A percentile compares a stretch with the other conserved stretches of the same genome.
Evolutionary conservation across 2,888 invertebrate genomes (phyloP).

Genomic region (Lasioglossum villosulum): DNA sequence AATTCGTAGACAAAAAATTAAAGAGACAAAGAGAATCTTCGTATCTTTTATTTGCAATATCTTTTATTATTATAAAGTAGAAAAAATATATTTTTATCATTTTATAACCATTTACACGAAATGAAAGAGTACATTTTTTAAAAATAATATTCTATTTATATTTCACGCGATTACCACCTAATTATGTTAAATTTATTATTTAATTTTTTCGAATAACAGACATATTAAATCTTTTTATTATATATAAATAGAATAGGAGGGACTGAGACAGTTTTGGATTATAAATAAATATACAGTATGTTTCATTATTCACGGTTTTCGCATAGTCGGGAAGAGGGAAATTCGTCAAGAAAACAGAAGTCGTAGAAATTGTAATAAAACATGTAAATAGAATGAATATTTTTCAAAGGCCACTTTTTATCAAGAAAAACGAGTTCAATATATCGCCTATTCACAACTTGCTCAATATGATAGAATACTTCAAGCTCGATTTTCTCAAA

Average conservation of each 20-base stretch:
- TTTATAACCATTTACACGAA: not conserved
- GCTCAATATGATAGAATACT: not conserved
- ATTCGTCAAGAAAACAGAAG: not conserved
- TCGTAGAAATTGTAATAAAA: not conserved
- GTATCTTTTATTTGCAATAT: constrained; percentile 10
- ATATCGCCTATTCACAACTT: not conserved
- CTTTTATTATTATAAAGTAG: constrained; percentile 1
- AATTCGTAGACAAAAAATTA: not conserved
- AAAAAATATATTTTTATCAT: not conserved
- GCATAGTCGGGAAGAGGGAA: not conserved
- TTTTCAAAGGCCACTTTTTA: not conserved
- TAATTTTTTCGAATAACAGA: not conserved
- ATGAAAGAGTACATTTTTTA: no score
- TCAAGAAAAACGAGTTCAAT: not conserved
- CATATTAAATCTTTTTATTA: not conserved
- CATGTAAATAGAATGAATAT: not conserved
- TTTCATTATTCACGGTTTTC: not conserved
- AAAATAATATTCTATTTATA: not conserved
- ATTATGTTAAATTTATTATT: not conserved
- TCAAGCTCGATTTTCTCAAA: not conserved
- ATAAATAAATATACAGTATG: not conserved
- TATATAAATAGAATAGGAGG: not conserved
- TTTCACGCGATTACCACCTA: not conserved
- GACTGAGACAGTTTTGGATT: not conserved
- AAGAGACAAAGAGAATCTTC: not conserved